Percentiles rank a stretch among this genome's conserved stretches.
Conservation (phyloP, 2,888 invertebrate genomes). For the Homarus gammarus region DNA sequence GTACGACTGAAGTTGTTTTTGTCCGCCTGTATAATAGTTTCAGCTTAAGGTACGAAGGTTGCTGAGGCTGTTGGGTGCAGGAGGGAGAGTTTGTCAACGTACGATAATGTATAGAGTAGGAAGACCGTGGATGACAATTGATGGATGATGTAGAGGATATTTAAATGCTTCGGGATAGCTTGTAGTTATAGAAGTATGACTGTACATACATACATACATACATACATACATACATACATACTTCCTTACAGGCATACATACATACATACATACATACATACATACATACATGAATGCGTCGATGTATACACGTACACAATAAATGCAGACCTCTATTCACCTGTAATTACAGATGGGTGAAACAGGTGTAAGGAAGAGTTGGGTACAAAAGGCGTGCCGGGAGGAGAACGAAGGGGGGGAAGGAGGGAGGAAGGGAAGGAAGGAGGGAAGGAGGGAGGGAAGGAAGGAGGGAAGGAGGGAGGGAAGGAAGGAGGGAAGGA, state of each 20-base stretch:
- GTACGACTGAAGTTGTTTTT: too few species aligned
- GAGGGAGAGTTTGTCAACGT: neutral
- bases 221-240: neutral
- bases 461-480: too few species aligned
- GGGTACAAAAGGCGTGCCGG: too few species aligned
- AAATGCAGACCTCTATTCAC: neutral
- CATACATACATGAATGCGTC: slow-evolving; percentile 15
- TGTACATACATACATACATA: neutral
- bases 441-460: too few species aligned
- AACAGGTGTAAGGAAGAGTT: neutral
- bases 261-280: slow-evolving; percentile 11
- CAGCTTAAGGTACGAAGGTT: neutral
- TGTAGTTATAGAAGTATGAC: too few species aligned
- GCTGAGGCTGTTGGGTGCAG: neutral
- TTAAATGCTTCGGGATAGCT: too few species aligned
- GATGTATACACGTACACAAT: slow-evolving; percentile 11
- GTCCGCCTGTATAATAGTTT: neutral
- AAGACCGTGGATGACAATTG: neutral
- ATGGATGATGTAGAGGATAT: neutral
- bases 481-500: neutral
- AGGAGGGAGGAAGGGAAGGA: neutral
- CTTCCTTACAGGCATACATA: slow-evolving; percentile 4
- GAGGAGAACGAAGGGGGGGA: too few species aligned
- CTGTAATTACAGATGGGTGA: neutral
- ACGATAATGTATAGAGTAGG: neutral